These are phyloP conservation scores for Noctua fimbriata DNA, from an alignment of 2,888 invertebrate species.

Conservation along the genomic window DNA sequence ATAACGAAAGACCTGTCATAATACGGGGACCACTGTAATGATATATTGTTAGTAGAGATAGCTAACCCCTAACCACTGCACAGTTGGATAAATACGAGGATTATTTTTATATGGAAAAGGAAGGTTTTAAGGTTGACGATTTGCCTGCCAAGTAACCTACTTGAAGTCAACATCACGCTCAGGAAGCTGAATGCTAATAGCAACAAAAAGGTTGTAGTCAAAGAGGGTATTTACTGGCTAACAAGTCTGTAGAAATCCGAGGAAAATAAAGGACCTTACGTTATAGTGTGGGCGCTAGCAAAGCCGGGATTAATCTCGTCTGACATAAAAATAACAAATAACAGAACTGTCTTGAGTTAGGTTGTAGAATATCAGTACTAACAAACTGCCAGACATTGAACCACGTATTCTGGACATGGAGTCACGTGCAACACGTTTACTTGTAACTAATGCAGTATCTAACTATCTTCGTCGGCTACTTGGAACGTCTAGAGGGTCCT, in stretches of 20 bases:
- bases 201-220: constrained; percentile 21
- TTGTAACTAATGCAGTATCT: constrained; percentile 26
- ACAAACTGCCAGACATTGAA: constrained; percentile 40
- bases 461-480: constrained; percentile 11
- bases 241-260: constrained; percentile 12
- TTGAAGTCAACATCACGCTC: constrained; percentile 1
- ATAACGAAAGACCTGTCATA: constrained; percentile 54
- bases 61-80: background rate
- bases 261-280: constrained; percentile 12
- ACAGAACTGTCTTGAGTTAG: constrained; percentile 29
- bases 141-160: constrained; percentile 9
- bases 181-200: constrained; percentile 7
- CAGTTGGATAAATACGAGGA: background rate
- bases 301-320: constrained; percentile 34
- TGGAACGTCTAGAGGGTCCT: background rate
- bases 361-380: constrained; percentile 32
- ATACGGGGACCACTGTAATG: constrained; percentile 18
- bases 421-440: constrained; percentile 52
- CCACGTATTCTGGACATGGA: constrained; percentile 42
- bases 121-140: background rate
- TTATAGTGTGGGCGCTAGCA: background rate
- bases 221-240: constrained; percentile 20
- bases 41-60: constrained; percentile 28
- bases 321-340: constrained; percentile 41
- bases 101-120: constrained; percentile 1